Evolutionary conservation across 2,888 invertebrate species (phyloP), one percentile per base, ranked within the genome.

Genomic region (Margaritifera margaritifera): DNA sequence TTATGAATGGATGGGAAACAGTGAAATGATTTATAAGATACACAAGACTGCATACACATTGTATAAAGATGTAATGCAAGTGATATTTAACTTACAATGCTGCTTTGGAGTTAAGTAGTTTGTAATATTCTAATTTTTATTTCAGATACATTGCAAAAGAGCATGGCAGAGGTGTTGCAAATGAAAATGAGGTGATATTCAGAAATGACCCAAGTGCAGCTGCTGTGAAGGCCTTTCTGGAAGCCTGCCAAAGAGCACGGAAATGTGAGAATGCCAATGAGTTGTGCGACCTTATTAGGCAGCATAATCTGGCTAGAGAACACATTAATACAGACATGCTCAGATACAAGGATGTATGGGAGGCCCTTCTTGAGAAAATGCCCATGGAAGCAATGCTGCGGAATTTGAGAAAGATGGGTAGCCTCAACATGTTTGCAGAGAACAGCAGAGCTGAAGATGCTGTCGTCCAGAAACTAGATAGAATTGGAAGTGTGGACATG

Each of bases 271-370:
- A 76, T 8, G 64, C 59, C 4, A 64, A 66, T 22, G 67, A 75
- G 52, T 61, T 85, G 0, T 66, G 84, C 42, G 75, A 80, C 15
- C 65, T 83, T 65, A 83, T 85, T 55, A 25, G 58, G n/a, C 58
- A 90, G 60, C 88, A 92, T 75, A 89, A 92, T 62, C 92, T 94
- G 62, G 92, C 92, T 8, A 89, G 94, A 53, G 93, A 93, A 78
- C 93, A 94, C 86, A 92, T 95, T 25, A 93, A 94, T 69, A 92
- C 93, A 11, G 92, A 92, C 81, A 90, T 94, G 72, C 89, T 94
- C 59, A 93, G 93, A 78, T 91, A 92, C 61, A 91, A 92, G 86
- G 91, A 92, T 84, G 93, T 94, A 89, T 87, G 91, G 81, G 79
- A 91, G 15, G 84, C 85, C 2, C 80, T 90, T 31, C 82, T 89